These are phyloP conservation scores for Trematomus loennbergii DNA, from an alignment of 2,113 vertebrate genomes.

Conservation along the genomic window DNA sequence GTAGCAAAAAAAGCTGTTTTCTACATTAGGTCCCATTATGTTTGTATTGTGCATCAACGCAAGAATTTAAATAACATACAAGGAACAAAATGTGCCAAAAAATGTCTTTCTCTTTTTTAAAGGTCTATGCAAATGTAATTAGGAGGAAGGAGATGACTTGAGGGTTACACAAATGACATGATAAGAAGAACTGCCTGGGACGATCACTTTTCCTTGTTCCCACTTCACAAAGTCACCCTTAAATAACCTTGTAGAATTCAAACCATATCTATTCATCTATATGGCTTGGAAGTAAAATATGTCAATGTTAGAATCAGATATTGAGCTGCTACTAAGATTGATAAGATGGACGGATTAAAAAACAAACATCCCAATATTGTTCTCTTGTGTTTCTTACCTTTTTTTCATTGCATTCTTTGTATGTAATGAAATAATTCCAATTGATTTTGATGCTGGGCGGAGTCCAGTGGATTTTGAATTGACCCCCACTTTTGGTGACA, in stretches of 20 bases:
- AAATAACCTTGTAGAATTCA: too few species aligned
- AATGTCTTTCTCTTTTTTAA: too few species aligned
- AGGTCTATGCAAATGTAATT: too few species aligned
- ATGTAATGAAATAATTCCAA: slow-evolving; percentile 2
- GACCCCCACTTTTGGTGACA: background rate
- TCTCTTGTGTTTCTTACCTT: slow-evolving; percentile 41
- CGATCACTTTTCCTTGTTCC: too few species aligned
- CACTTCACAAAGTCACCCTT: too few species aligned
- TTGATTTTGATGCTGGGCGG: fast-evolving
- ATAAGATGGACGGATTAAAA: background rate
- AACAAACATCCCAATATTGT: background rate
- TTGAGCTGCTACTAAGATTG: background rate
- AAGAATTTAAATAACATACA: too few species aligned
- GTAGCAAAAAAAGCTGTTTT: too few species aligned
- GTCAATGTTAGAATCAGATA: background rate
- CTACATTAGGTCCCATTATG: background rate
- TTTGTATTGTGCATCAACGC: background rate
- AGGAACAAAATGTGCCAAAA: too few species aligned
- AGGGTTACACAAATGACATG: too few species aligned
- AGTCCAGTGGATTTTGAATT: slow-evolving; percentile 44
- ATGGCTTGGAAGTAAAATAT: background rate
- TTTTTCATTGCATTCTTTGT: background rate
- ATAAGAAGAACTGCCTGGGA: too few species aligned
- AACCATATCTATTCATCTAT: too few species aligned
- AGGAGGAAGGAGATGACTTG: too few species aligned